A percentile compares a stretch with the other conserved stretches of the same genome.
Evolutionary conservation across 2,797 vertebrate species (phyloP).

Genomic region (Glossophaga mutica): DNA sequence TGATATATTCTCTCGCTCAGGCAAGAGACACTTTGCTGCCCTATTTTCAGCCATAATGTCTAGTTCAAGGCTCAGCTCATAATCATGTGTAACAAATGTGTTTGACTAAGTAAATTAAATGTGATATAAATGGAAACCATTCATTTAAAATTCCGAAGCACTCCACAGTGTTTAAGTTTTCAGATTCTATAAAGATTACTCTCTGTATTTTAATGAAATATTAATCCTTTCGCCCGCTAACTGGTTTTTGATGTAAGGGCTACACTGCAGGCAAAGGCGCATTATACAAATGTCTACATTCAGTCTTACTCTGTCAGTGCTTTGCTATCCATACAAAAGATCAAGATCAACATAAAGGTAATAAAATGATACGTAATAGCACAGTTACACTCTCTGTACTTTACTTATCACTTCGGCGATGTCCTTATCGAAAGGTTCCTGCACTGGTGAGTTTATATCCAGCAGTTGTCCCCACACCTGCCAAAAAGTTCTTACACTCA

Average conservation of each 20-base stretch:
- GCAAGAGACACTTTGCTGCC: not conserved
- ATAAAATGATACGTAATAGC: constrained; percentile 88
- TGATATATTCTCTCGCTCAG: not conserved
- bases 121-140: constrained; percentile 61
- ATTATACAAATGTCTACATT: constrained; percentile 81
- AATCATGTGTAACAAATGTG: constrained; percentile 58
- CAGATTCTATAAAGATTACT: constrained; percentile 71
- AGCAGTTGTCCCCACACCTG: constrained; percentile 91
- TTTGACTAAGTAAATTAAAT: constrained; percentile 70
- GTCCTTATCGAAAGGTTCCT: constrained; percentile 90
- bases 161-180: constrained; percentile 75
- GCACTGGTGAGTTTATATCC: constrained; percentile 91
- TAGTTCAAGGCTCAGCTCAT: constrained; percentile 42
- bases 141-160: constrained; percentile 69
- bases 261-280: constrained; percentile 70
- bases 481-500: constrained; percentile 88
- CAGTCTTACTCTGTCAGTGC: constrained; percentile 79
- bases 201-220: constrained; percentile 80
- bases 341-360: constrained; percentile 89
- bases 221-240: constrained; percentile 78
- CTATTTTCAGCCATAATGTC: not conserved
- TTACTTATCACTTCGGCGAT: constrained; percentile 90
- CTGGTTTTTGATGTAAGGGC: constrained; percentile 80
- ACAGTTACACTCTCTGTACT: constrained; percentile 89
- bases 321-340: constrained; percentile 81